Evolutionary conservation across 1,140 invertebrate species (phyloP).

Genomic region (Drosophila auraria): DNA sequence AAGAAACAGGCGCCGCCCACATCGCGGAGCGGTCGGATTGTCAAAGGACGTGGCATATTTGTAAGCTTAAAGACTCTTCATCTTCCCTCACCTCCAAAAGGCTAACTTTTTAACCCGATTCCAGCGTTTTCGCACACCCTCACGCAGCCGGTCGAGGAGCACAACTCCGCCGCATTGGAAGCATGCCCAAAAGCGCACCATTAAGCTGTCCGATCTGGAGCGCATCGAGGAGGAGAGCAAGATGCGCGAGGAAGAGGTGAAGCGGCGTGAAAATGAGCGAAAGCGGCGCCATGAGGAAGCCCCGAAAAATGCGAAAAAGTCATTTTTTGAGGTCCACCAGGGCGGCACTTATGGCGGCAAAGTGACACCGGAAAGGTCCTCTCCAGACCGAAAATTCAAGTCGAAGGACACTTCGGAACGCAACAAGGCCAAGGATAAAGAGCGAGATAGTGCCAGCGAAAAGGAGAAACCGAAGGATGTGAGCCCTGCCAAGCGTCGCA

Average conservation of each 20-base stretch:
- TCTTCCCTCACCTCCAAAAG: background rate
- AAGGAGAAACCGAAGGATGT: conserved; percentile 58
- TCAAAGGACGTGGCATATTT: conserved; percentile 95
- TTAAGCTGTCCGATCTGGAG: conserved; percentile 93
- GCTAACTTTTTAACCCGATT: background rate
- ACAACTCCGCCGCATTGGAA: conserved; percentile 96
- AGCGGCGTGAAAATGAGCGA: conserved; percentile 87
- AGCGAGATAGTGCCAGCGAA: conserved; percentile 49
- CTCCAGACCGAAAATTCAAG: conserved; percentile 41
- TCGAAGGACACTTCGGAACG: conserved; percentile 45
- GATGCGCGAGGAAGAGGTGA: conserved; percentile 88
- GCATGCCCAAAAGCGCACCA: conserved; percentile 92
- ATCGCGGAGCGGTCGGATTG: conserved; percentile 92
- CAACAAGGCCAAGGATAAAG: conserved; percentile 32
- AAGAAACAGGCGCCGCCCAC: conserved; percentile 85
- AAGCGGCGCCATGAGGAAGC: conserved; percentile 87
- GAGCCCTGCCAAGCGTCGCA: conserved; percentile 51
- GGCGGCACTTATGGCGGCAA: conserved; percentile 77
- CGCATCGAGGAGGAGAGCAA: conserved; percentile 88
- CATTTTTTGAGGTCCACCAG: conserved; percentile 82
- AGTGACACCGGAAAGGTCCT: conserved; percentile 55
- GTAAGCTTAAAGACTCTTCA: conserved; percentile 87
- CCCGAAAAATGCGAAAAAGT: conserved; percentile 78
- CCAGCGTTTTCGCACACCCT: conserved; percentile 94
- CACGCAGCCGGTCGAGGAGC: conserved; percentile 92